These are phyloP conservation scores for Drosophila albomicans DNA, from an alignment of 1,140 invertebrate genomes.

Conservation along the genomic window DNA sequence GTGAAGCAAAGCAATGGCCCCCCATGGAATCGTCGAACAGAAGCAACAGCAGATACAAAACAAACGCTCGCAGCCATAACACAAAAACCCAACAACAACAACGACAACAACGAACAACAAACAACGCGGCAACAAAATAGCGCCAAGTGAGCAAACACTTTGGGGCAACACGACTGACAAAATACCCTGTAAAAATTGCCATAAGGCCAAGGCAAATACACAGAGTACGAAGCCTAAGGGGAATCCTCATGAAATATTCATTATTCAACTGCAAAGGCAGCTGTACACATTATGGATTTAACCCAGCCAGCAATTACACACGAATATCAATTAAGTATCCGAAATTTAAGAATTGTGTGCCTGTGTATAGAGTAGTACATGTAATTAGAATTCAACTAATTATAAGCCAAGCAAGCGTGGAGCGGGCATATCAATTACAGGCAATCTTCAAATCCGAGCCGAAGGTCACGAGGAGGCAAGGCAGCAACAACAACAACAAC, in stretches of 20 bases:
- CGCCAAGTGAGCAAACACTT: constrained; percentile 32
- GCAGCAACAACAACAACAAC: no score
- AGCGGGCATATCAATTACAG: constrained; percentile 5
- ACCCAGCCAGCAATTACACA: neutral
- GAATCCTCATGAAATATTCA: constrained; percentile 3
- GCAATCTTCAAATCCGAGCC: neutral
- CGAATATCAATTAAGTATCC: neutral
- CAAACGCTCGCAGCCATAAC: constrained; percentile 54
- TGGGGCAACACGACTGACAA: constrained; percentile 25
- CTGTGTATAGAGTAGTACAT: neutral
- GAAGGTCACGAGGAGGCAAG: neutral
- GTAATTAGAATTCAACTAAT: constrained; percentile 12
- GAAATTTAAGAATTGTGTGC: neutral
- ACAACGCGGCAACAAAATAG: constrained; percentile 12
- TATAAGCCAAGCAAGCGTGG: neutral
- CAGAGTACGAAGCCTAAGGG: neutral
- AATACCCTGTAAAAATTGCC: neutral
- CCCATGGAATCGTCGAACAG: constrained; percentile 56
- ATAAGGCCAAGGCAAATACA: neutral
- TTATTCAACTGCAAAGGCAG: neutral
- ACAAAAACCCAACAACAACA: constrained; percentile 28
- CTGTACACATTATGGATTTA: constrained; percentile 1
- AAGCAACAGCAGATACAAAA: constrained; percentile 34
- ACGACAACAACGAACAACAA: no score
- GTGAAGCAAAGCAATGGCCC: constrained; percentile 51